phyloP scores from a whole-genome alignment of 1,140 invertebrate species.

The Drosophila parvula region DNA sequence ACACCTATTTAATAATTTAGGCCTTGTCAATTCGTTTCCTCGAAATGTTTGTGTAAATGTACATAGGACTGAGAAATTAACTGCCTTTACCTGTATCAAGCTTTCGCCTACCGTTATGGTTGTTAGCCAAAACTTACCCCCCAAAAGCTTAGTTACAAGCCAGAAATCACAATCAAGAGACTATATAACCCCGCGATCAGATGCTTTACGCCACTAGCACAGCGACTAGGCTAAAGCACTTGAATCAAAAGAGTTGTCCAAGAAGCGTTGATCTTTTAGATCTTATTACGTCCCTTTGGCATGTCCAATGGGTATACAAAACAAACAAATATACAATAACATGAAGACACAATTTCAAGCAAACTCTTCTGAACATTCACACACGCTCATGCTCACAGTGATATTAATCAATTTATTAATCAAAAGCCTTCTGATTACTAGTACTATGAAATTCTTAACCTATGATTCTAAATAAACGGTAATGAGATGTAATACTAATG shows the following conservation, averaged over 20 bases:
- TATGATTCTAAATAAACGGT: constrained; percentile 71
- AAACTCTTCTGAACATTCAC: constrained; percentile 84
- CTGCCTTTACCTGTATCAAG: constrained; percentile 37
- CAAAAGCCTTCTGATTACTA: constrained; percentile 66
- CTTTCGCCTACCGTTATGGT: constrained; percentile 36
- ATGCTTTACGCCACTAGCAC: constrained; percentile 45
- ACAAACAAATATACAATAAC: constrained; percentile 54
- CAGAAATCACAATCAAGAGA: constrained; percentile 34
- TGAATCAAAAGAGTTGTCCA: constrained; percentile 56
- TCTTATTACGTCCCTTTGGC: constrained; percentile 13
- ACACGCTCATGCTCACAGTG: constrained; percentile 84
- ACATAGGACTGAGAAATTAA: constrained; percentile 68
- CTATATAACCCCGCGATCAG: constrained; percentile 22
- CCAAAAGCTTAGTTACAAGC: constrained; percentile 52
- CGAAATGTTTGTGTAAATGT: constrained; percentile 61
- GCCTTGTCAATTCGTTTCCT: constrained; percentile 49
- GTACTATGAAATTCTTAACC: constrained; percentile 73
- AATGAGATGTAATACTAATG: constrained; percentile 74
- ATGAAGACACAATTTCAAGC: constrained; percentile 66
- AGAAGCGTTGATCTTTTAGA: constrained; percentile 47
- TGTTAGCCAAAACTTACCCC: constrained; percentile 22
- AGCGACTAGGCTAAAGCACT: constrained; percentile 36
- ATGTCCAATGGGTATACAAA: constrained; percentile 16
- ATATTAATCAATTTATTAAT: constrained; percentile 77
- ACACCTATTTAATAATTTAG: constrained; percentile 18